Percentiles rank a stretch among this genome's conserved stretches.
These are phyloP conservation scores for Peromyscus aztecus DNA, from an alignment of 2,797 vertebrate genomes.

Conservation along the genomic window DNA sequence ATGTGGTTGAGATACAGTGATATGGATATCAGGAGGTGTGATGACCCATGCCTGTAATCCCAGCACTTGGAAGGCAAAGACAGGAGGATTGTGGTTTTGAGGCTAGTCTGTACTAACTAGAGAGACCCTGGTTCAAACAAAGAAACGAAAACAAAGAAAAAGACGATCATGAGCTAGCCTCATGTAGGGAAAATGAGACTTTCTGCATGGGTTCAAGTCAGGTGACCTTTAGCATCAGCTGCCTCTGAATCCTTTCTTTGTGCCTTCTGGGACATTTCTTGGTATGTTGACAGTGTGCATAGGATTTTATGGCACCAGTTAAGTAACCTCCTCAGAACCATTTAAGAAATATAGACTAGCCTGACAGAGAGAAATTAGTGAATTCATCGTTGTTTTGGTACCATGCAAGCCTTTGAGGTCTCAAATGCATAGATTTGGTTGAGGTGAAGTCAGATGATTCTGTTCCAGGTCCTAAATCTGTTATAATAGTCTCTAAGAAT, in stretches of 20 bases:
- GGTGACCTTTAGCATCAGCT: not conserved
- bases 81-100: not conserved
- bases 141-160: not conserved
- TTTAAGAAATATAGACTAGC: slow-evolving; percentile 49
- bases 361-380: slow-evolving; percentile 31
- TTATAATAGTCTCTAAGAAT: slow-evolving; percentile 10
- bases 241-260: slow-evolving; percentile 6
- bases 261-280: not conserved
- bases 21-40: not conserved
- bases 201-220: not conserved
- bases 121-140: not conserved
- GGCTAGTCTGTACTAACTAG: not conserved
- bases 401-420: not conserved
- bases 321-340: not conserved
- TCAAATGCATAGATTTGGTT: not conserved
- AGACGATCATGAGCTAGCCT: not conserved
- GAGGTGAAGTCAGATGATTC: slow-evolving; percentile 29
- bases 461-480: slow-evolving; percentile 5
- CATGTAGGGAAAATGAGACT: not conserved
- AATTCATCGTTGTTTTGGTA: slow-evolving; percentile 36
- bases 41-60: not conserved
- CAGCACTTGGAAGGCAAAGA: not conserved
- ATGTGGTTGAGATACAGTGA: not conserved
- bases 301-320: slow-evolving; percentile 1
- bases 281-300: slow-evolving; percentile 10